A percentile compares a stretch with the other conserved stretches of the same genome.
Evolutionary conservation across 2,113 vertebrate species (phyloP).

Genomic region (Eidolon helvum): DNA sequence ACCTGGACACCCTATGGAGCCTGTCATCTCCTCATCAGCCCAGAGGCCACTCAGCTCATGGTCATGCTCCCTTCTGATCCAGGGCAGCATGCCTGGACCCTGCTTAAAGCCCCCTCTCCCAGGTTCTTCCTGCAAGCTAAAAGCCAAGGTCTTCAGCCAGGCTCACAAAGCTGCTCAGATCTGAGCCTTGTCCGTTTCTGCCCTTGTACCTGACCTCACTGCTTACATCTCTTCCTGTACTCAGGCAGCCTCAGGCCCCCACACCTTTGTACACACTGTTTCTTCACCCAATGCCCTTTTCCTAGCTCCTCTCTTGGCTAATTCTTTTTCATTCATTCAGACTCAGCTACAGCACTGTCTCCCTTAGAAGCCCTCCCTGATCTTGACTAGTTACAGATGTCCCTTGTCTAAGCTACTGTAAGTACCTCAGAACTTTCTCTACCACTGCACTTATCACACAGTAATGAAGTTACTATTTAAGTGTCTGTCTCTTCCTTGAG

Average conservation of each 20-base stretch:
- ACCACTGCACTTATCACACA: too few species aligned
- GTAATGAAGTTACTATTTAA: not conserved
- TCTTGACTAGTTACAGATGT: not conserved
- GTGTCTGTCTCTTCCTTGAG: not conserved
- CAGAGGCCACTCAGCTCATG: not conserved
- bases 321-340: not conserved
- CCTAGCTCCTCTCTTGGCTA: not conserved
- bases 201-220: not conserved
- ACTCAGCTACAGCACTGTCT: not conserved
- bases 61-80: not conserved
- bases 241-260: not conserved
- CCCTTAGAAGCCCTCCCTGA: slow-evolving; percentile 7
- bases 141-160: not conserved
- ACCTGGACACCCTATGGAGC: not conserved
- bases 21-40: not conserved
- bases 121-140: not conserved
- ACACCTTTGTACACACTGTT: not conserved
- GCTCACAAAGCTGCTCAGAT: not conserved
- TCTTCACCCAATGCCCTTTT: not conserved
- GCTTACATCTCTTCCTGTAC: not conserved
- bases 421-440: not conserved
- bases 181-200: not conserved
- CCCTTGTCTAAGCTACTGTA: not conserved
- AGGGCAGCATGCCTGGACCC: not conserved
- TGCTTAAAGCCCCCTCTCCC: not conserved